Evolutionary conservation across 2,113 vertebrate species (phyloP), one percentile per base, ranked within the genome.

Genomic region (Clinocottus analis): DNA sequence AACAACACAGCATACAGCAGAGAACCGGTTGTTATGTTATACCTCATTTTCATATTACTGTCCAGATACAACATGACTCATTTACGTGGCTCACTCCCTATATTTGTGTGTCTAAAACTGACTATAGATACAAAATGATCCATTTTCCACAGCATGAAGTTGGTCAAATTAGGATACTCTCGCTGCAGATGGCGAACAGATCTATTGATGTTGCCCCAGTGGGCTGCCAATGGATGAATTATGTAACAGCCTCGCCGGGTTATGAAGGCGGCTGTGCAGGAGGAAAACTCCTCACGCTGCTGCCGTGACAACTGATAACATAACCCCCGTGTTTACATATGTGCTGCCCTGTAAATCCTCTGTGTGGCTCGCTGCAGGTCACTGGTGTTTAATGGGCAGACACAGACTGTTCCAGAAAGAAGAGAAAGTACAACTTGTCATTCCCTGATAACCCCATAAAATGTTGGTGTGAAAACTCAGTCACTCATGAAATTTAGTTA

Each of bases 171-270:
- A 43, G 73, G 37, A 75, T 35, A 51, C 41, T 65, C 43, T 75
- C 56, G 74, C 45, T 79, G 62, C 65, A 80, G 83, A 85, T 66
- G 71, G 69, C 45, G 19, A 64, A 77, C 64, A 35, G 68, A 84
- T 85, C 70, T 88, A 87, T 88, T 70, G 84, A 89, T 87, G 76
- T 78, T 79, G 84, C 67, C 79, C 75, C 67, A 75, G 64, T 43
- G 64, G 56, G 71, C 84, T 68, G 70, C 67, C 72, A 65, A 79
- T 56, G 77, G 82, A 89, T 91, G 78, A 91, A 87, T 91, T 92
- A 91, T 91, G 88, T 89, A 86, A 89, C 77, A 85, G 63, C 76
- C 76, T 88, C n/a, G 3, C 33, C 64, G 37, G 62, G 74, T 89
- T 87, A 77, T 88, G 62, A 81, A 86, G 77, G 83, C 23, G 53